These are phyloP conservation scores for Hylaea fasciaria DNA, from an alignment of 2,888 invertebrate genomes.

Conservation along the genomic window DNA sequence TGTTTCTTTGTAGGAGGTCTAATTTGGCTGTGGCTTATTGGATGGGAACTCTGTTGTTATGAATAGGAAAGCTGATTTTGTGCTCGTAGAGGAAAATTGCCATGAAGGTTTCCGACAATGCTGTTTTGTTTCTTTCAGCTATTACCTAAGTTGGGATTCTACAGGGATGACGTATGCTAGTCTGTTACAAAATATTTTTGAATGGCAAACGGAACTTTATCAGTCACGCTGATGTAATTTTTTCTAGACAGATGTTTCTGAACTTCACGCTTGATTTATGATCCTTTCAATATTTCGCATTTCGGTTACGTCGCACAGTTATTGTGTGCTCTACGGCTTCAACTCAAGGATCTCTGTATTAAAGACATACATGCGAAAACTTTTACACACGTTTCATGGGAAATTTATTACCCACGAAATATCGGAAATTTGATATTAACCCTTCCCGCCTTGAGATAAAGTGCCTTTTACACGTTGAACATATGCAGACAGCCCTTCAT, in stretches of 20 bases:
- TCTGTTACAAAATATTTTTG: slow-evolving; percentile 12
- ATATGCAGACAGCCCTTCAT: slow-evolving; percentile 30
- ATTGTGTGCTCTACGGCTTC: slow-evolving; percentile 2
- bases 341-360: slow-evolving; percentile 13
- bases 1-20: slow-evolving; percentile 20
- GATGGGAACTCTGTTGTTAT: slow-evolving; percentile 18
- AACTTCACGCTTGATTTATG: slow-evolving; percentile 21
- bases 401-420: slow-evolving; percentile 6
- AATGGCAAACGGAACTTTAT: slow-evolving; percentile 23
- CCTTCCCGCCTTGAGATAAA: slow-evolving; percentile 25
- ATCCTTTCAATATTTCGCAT: slow-evolving; percentile 26
- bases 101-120: slow-evolving; percentile 19
- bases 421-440: background rate
- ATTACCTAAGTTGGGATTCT: slow-evolving; percentile 4
- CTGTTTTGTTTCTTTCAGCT: slow-evolving; percentile 5
- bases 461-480: slow-evolving; percentile 10
- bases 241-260: slow-evolving; percentile 19
- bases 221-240: slow-evolving; percentile 19
- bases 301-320: slow-evolving; percentile 2
- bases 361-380: slow-evolving; percentile 20
- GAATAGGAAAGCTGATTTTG: slow-evolving; percentile 14
- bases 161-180: slow-evolving; percentile 1
- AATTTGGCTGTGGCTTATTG: slow-evolving; percentile 16
- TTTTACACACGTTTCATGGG: slow-evolving; percentile 15
- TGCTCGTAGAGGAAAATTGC: slow-evolving; percentile 9